Evolutionary conservation across 2,888 invertebrate species (phyloP).

Genomic region (Adelphocoris suturalis): DNA sequence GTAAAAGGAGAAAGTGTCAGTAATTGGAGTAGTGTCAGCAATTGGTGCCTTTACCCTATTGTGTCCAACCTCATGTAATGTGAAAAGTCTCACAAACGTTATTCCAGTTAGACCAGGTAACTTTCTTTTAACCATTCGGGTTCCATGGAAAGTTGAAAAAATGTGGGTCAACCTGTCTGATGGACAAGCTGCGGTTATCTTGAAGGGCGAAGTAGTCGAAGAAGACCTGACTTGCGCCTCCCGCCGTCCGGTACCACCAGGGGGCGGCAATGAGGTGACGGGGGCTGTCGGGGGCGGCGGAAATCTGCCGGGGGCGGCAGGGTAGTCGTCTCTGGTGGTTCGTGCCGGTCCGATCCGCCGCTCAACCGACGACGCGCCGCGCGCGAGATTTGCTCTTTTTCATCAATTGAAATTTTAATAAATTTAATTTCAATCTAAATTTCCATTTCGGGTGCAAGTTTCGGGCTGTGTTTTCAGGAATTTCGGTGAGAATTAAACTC

Average conservation of each 20-base stretch:
- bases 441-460: background rate
- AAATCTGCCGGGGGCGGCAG: background rate
- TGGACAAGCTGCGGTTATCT: conserved; percentile 9
- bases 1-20: too few species aligned
- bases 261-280: background rate
- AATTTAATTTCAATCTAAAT: background rate
- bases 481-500: background rate
- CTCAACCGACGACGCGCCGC: background rate
- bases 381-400: background rate
- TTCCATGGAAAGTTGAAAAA: too few species aligned
- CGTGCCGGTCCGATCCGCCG: conserved; percentile 36
- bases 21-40: too few species aligned
- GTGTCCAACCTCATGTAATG: too few species aligned
- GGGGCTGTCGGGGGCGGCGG: background rate
- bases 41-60: too few species aligned
- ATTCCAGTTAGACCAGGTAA: background rate
- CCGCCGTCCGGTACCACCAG: conserved; percentile 1
- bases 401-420: background rate
- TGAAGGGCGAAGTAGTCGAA: background rate
- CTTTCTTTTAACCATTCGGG: too few species aligned
- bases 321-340: conserved; percentile 16
- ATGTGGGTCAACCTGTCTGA: background rate
- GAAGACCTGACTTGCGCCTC: conserved; percentile 36
- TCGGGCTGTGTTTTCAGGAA: background rate
- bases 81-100: too few species aligned